These are phyloP conservation scores for Drosophila melanogaster DNA, from an alignment of 1,140 invertebrate genomes.

Conservation along the genomic window DNA sequence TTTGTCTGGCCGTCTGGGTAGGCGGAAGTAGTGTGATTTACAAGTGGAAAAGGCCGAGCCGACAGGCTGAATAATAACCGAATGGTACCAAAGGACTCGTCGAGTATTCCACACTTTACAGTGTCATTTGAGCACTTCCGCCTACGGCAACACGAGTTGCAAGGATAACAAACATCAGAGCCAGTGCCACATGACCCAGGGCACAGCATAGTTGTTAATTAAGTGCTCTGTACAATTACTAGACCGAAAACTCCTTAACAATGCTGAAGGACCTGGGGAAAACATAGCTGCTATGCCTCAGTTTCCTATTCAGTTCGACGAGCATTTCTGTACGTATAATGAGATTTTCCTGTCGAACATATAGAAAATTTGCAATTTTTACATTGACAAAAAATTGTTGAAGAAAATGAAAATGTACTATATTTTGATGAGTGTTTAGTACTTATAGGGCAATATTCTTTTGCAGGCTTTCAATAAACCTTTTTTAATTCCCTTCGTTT, in stretches of 20 bases:
- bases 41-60: slow-evolving; percentile 45
- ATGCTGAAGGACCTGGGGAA: slow-evolving; percentile 4
- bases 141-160: slow-evolving; percentile 14
- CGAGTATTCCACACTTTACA: slow-evolving; percentile 35
- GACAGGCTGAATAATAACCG: slow-evolving; percentile 64
- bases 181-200: slow-evolving; percentile 17
- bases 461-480: not conserved
- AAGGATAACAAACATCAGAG: slow-evolving; percentile 1
- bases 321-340: slow-evolving; percentile 11
- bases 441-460: not conserved
- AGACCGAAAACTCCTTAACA: slow-evolving; percentile 29
- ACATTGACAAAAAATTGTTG: not conserved
- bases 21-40: slow-evolving; percentile 79
- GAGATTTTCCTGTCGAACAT: slow-evolving; percentile 15
- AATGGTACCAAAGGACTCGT: slow-evolving; percentile 12
- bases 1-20: slow-evolving; percentile 43
- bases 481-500: not conserved
- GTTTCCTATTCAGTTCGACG: slow-evolving; percentile 14
- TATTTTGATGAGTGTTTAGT: not conserved
- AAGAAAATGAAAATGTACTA: not conserved
- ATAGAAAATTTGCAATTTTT: slow-evolving; percentile 7
- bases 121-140: slow-evolving; percentile 48
- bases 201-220: slow-evolving; percentile 49
- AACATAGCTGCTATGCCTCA: slow-evolving; percentile 17
- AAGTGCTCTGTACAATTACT: slow-evolving; percentile 34